These are phyloP conservation scores for Nasonia longicornis DNA, from an alignment of 1,140 invertebrate genomes.

Conservation along the genomic window DNA sequence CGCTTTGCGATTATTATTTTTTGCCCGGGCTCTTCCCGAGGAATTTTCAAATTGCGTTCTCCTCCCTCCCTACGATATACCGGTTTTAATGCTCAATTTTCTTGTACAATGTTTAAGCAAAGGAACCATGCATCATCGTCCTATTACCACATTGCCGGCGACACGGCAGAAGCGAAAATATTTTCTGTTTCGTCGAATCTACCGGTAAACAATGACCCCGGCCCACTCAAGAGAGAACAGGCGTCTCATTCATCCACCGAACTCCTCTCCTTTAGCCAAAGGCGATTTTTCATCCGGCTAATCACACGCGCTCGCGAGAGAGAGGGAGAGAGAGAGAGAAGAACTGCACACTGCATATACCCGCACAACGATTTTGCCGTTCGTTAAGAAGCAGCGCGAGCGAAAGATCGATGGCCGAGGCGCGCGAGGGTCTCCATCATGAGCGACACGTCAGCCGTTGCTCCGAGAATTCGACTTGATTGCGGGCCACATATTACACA, in stretches of 20 bases:
- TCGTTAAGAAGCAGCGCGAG: constrained; percentile 20
- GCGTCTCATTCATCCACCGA: background rate
- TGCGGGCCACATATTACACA: constrained; percentile 52
- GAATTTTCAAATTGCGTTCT: background rate
- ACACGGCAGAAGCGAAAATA: background rate
- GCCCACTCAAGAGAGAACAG: background rate
- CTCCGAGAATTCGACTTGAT: constrained; percentile 66
- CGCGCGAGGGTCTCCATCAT: constrained; percentile 62
- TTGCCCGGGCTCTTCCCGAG: background rate
- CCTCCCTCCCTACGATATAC: background rate
- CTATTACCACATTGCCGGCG: background rate
- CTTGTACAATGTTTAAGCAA: no score
- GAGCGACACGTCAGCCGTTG: constrained; percentile 67
- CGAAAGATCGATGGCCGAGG: constrained; percentile 60
- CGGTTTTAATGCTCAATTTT: no score
- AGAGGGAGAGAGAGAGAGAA: no score
- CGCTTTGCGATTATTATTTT: constrained; percentile 30
- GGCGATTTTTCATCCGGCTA: constrained; percentile 36
- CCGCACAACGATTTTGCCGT: background rate
- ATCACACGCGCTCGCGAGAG: background rate
- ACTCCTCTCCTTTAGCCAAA: background rate
- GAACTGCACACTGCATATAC: background rate
- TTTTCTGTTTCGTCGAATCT: background rate
- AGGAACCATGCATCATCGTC: background rate
- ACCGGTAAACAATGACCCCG: background rate